A percentile compares a stretch with the other conserved stretches of the same genome.
These are phyloP conservation scores for Aeoliscus strigatus DNA, from an alignment of 2,797 vertebrate genomes.

Conservation along the genomic window DNA sequence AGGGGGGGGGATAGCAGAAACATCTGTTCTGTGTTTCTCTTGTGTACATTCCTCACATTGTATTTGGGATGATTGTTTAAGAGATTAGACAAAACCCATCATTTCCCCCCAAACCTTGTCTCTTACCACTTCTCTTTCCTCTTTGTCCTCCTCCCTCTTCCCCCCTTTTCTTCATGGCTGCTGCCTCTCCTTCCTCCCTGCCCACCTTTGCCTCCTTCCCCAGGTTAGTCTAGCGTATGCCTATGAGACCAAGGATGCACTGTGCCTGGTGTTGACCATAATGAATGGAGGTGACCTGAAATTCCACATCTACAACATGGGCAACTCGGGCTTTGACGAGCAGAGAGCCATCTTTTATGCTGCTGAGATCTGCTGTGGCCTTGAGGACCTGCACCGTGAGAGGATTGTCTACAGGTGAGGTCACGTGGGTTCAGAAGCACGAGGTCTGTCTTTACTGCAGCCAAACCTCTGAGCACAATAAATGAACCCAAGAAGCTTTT, in stretches of 20 bases:
- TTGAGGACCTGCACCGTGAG: conserved; percentile 88
- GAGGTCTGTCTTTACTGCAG: too few relatives aligned
- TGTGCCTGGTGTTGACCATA: conserved; percentile 91
- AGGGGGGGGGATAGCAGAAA: not conserved
- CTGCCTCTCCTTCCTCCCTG: conserved; percentile 13
- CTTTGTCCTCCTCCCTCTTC: conserved; percentile 2
- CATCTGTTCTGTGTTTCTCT: conserved; percentile 23
- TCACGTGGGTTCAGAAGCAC: not conserved
- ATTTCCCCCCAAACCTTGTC: conserved; percentile 16
- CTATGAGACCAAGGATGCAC: conserved; percentile 86
- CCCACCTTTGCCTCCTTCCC: conserved; percentile 16
- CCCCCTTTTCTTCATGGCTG: conserved; percentile 6
- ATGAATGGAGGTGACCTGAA: conserved; percentile 94
- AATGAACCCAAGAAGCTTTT: not conserved
- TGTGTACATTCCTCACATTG: conserved; percentile 43
- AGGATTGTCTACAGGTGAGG: conserved; percentile 89
- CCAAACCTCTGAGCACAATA: too few relatives aligned
- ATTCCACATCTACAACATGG: conserved; percentile 94
- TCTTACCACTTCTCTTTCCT: conserved; percentile 25
- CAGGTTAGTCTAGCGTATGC: conserved; percentile 91
- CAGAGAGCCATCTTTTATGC: conserved; percentile 90
- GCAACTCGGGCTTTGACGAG: conserved; percentile 88
- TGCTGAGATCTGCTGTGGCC: conserved; percentile 89
- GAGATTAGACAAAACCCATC: conserved; percentile 18
- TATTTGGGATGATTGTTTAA: conserved; percentile 26